Evolutionary conservation across 2,888 invertebrate genomes (phyloP), one percentile per base, ranked within the genome.

Genomic region (Embidobia sp.): DNA sequence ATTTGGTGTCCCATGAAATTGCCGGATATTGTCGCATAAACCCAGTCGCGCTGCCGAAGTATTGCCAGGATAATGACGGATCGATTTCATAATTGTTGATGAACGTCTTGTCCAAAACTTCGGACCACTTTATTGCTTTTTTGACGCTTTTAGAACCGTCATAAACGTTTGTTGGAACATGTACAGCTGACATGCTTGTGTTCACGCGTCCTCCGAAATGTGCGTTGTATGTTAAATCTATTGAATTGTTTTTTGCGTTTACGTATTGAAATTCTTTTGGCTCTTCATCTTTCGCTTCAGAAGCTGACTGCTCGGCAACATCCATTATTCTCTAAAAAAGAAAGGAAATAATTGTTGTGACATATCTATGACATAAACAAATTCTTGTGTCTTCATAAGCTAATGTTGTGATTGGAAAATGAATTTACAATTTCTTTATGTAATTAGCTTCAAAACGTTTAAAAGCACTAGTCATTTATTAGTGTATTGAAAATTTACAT

Each of bases 11-110:
- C 96, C 96, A 96, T 85, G 93, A 93, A 90, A 95, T 93, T 42
- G 96, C 96, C 91, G 99, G 99, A 91, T 95, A 99, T 88, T 98
- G 97, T 83, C 99, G 92, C 94, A 99, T 97, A 89, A 99, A 98
- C 33, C 99, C 99, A 11, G 96, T 95, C 27, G 98, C 95, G 89
- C 98, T 98, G 79, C 99, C 98, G 90, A 99, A 99, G 90, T 97
- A 98, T 13, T 99, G 99, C 97, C 98, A 99, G 2, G 96, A 96
- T 35, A 98, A 91, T 2, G 96, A 85, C 0, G 87, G 85, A 13
- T 87, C 86, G 10, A 79, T 77, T 10, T 82, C 80, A 59, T 85
- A 87, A 29, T 83, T 88, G 78, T 83, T 86, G 80, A 93, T 93
- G 90, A 98, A 99, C 81, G 94, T 95, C 59, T 94, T 93, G 89